Evolutionary conservation across 2,113 vertebrate species (phyloP), one percentile per base, ranked within the genome.

Genomic region (Abramis brama): DNA sequence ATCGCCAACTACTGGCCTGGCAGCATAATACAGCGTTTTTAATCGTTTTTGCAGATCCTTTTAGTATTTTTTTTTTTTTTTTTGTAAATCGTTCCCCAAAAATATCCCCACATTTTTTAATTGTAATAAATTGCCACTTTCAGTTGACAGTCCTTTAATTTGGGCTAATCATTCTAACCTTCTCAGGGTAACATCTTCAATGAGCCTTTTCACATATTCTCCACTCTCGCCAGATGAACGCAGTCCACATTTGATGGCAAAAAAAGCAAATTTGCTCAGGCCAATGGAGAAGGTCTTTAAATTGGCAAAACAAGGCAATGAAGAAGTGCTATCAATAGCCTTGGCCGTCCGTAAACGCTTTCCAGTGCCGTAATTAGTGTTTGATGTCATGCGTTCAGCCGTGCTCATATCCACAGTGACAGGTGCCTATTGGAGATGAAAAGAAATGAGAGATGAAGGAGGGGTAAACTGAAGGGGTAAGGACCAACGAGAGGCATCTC

Each of bases 351-450:
- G 8, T 71, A 70, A 81, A 75, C 9, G 45, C 25, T 25, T 86
- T 52, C 75, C 78, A 80, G 81, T 60, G 15, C 55, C 19, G 75
- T 86, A 85, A 86, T 86, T 68, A 70, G 68, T 76, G 60, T 77
- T 81, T 88, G 85, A 88, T 86, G 84, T 84, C 82, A 86, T 10
- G 74, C 39, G 30, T 60, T 81, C 68, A 30, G 43, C 85, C 85
- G 33, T 86, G 82, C 76, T 84, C 76, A 76, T 76, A 86, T 80
- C 64, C 25, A 62, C 70, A 68, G 45, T 87, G 86, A 83, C 88
- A 89, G 83, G 73, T 81, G 70, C 85, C 83, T 86, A 86, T 84
- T 84, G 82, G 82, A 76, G 57, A 79, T 50, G 66, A 84, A 79
- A 78, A 79, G 75, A 45, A 74, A 84, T 36, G 60, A 62, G 64